Conservation (phyloP, 2,888 invertebrate genomes). For the Amblyteles armatorius region DNA sequence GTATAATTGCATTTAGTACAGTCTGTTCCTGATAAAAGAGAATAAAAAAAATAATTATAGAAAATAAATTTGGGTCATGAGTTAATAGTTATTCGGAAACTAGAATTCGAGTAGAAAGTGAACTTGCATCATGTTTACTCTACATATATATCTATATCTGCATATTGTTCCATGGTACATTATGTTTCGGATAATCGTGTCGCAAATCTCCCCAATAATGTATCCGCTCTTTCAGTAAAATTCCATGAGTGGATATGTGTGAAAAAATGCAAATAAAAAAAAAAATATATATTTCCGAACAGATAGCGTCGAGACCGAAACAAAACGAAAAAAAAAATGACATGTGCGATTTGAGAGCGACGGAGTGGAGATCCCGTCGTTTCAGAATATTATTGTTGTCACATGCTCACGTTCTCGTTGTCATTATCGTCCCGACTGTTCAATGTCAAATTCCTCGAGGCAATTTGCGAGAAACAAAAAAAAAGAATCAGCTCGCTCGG, state of each 20-base stretch:
- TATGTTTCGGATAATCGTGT: neutral
- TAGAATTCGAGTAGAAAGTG: no score
- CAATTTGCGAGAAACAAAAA: neutral
- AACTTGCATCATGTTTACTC: no score
- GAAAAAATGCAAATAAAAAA: constrained; percentile 1
- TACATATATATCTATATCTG: no score
- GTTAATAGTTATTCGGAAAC: no score
- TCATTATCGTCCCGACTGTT: constrained; percentile 19
- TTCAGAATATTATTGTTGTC: constrained; percentile 5
- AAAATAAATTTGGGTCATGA: no score
- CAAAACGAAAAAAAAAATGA: neutral
- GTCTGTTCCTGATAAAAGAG: no score
- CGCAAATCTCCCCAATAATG: neutral
- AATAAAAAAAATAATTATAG: no score
- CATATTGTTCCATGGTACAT: neutral
- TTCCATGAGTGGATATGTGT: neutral
- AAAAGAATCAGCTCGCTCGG: neutral
- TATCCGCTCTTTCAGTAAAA: neutral
- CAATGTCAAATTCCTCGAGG: constrained; percentile 23
- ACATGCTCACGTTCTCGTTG: constrained; percentile 1
- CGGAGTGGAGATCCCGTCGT: constrained; percentile 17
- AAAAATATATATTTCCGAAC: neutral
- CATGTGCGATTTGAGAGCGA: neutral
- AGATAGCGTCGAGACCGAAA: neutral
- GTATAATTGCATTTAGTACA: no score